These are phyloP conservation scores for Neostethus bicornis DNA, from an alignment of 2,797 vertebrate species.

Conservation along the genomic window DNA sequence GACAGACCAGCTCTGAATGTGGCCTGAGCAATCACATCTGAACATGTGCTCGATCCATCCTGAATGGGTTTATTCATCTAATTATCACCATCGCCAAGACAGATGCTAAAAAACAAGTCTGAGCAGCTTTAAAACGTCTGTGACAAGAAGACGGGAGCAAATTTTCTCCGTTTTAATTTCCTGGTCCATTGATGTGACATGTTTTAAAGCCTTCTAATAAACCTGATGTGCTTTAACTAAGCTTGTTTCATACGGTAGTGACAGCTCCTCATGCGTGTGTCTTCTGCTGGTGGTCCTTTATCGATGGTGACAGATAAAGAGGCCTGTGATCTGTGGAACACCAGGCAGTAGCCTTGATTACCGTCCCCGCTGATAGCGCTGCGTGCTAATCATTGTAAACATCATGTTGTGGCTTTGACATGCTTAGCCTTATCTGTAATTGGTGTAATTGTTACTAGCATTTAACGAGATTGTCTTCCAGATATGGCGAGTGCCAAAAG, in stretches of 20 bases:
- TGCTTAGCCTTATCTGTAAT: slow-evolving; percentile 80
- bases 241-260: slow-evolving; percentile 30
- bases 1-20: background rate
- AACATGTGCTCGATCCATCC: background rate
- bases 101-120: background rate
- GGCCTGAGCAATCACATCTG: background rate
- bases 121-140: slow-evolving; percentile 3
- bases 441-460: slow-evolving; percentile 78
- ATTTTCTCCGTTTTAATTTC: slow-evolving; percentile 36
- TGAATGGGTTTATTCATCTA: background rate
- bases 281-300: slow-evolving; percentile 59
- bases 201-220: slow-evolving; percentile 39
- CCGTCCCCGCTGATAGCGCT: slow-evolving; percentile 67
- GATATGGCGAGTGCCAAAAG: slow-evolving; percentile 66
- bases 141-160: slow-evolving; percentile 20
- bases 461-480: slow-evolving; percentile 77
- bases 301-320: slow-evolving; percentile 70
- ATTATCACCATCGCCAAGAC: background rate
- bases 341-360: slow-evolving; percentile 64
- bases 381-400: slow-evolving; percentile 77
- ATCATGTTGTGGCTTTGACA: slow-evolving; percentile 79
- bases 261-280: slow-evolving; percentile 47
- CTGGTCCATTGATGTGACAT: slow-evolving; percentile 29
- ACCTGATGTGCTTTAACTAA: slow-evolving; percentile 23
- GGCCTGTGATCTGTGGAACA: slow-evolving; percentile 69